Evolutionary conservation across 1,140 invertebrate genomes (phyloP).

Genomic region (Drosophila burlai): DNA sequence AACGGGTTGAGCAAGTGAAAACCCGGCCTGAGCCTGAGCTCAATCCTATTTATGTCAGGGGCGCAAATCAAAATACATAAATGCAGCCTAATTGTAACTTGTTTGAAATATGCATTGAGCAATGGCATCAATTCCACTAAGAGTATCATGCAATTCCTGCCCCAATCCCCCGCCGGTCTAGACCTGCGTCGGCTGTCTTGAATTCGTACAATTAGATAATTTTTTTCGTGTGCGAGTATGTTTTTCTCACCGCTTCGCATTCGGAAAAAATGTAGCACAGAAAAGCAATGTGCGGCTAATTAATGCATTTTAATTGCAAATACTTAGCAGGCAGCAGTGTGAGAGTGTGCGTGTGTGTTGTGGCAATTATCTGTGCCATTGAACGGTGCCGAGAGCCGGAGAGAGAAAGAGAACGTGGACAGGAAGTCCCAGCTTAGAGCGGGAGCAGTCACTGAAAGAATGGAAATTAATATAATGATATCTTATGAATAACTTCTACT

Average conservation of each 20-base stretch:
- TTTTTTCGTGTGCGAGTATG: constrained; percentile 29
- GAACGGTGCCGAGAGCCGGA: constrained; percentile 62
- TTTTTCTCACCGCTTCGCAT: constrained; percentile 27
- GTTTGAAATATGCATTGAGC: constrained; percentile 56
- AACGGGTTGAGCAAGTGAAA: constrained; percentile 64
- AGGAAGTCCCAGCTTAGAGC: constrained; percentile 62
- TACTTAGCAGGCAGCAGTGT: constrained; percentile 28
- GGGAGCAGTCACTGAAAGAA: constrained; percentile 19
- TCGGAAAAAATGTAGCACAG: constrained; percentile 67
- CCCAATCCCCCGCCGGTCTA: constrained; percentile 32
- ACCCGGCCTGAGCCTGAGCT: constrained; percentile 32
- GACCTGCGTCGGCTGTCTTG: constrained; percentile 35
- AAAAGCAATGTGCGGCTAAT: constrained; percentile 67
- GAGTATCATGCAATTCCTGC: constrained; percentile 32
- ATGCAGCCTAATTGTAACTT: constrained; percentile 51
- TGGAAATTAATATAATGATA: constrained; percentile 38
- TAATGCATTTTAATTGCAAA: constrained; percentile 76
- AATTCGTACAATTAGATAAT: constrained; percentile 66
- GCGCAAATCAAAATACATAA: constrained; percentile 51
- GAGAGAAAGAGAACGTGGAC: constrained; percentile 44
- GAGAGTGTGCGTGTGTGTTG: constrained; percentile 43
- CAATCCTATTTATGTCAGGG: constrained; percentile 71
- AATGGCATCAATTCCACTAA: constrained; percentile 54
- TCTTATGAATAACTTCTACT: constrained; percentile 37
- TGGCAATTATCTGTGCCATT: constrained; percentile 77